Evolutionary conservation across 2,888 invertebrate genomes (phyloP), one percentile per base, ranked within the genome.

Genomic region (Amblyteles armatorius): DNA sequence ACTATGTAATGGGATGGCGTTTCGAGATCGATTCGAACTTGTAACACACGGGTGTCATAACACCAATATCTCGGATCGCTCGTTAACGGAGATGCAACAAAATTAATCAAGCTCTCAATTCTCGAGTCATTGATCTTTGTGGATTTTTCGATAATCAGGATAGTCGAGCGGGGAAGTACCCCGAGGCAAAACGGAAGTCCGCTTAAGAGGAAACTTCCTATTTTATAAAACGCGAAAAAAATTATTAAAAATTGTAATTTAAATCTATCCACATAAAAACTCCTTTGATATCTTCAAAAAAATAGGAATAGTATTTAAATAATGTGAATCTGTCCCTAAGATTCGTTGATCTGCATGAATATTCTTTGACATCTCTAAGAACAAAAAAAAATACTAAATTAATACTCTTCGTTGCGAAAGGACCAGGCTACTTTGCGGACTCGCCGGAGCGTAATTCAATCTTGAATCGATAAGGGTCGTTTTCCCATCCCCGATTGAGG

Each of bases 401-500:
- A 48, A 16, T 48, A 48, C 3, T 13, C 52, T 55, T n/a, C 52
- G 19, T 19, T 7, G 9, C 16, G 19, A 55, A 16, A 55, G 16
- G 52, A 9, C 44, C 44, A 55, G 19, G 57, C n/a, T 3, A 40
- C 40, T 40, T 11, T 2, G 3, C 11, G 29, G 69, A 60, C 3
- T 33, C n/a, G 65, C n/a, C 44, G 9, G 16, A 68, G 60, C 22
- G 63, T 84, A 63, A 73, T 73, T 84, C 44, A 69, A 73, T 67
- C 73, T 19, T 33, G 63, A 81, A 81, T 68, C 77, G 67, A 84
- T 73, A 78, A 73, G 68, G 72, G 67, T 81, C 55, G 73, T 83
- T 71, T 83, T 44, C 55, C 16, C 13, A 52, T 13, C 19, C 26
- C 13, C 22, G 3, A 63, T 19, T 11, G 22, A 65, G 11, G 16